Evolutionary conservation across 2,797 vertebrate genomes (phyloP).

Genomic region (Lophotriccus pileatus): DNA sequence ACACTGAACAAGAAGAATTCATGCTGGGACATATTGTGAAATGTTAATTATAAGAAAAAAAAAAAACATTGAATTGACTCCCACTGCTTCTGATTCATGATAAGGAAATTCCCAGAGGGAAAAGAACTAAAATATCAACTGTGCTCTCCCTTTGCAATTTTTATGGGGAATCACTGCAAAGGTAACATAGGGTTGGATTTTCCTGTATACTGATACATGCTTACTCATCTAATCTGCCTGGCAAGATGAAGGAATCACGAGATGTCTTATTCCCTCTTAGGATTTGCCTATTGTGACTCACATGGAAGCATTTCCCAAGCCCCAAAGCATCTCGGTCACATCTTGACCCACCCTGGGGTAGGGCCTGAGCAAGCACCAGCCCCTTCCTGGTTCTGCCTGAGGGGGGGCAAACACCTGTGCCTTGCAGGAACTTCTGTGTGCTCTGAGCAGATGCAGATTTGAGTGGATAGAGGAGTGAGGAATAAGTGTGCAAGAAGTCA

Average conservation of each 20-base stretch:
- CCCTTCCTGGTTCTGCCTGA: not conserved
- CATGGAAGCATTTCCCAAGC: not conserved
- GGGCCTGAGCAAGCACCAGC: not conserved
- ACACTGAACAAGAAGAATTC: not conserved
- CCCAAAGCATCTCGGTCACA: not conserved
- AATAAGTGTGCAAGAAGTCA: not conserved
- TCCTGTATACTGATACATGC: not conserved
- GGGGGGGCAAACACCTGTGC: not conserved
- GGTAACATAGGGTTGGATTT: not conserved
- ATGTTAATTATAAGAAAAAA: constrained; percentile 19
- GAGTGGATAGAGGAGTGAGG: not conserved
- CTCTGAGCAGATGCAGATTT: not conserved
- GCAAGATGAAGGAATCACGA: not conserved
- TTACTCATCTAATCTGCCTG: not conserved
- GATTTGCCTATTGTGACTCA: not conserved
- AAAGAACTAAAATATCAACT: not conserved
- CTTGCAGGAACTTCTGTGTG: not conserved
- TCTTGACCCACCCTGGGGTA: not conserved
- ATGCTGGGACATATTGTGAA: not conserved
- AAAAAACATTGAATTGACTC: not conserved
- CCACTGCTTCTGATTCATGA: not conserved
- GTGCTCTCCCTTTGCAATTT: not conserved
- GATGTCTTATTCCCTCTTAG: not conserved
- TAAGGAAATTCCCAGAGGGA: not conserved
- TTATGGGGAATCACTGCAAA: not conserved